A percentile compares a stretch with the other conserved stretches of the same genome.
phyloP scores from a whole-genome alignment of 2,797 vertebrate species.

The Macrochelys suwanniensis region DNA sequence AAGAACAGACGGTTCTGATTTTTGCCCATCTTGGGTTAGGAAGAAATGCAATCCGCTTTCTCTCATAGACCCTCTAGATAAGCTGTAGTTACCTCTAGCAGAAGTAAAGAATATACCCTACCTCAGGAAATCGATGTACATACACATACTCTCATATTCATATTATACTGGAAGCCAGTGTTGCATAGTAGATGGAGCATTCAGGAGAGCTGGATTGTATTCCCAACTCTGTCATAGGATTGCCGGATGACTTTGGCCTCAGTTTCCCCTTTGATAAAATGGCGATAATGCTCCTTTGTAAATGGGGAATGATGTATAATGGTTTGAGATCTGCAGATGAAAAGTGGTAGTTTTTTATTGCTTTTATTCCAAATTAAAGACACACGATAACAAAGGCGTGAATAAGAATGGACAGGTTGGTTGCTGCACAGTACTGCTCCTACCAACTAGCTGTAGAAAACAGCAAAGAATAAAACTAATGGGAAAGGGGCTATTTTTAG shows the following conservation, averaged over 20 bases:
- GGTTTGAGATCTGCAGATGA: not conserved
- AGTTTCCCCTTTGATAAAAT: not conserved
- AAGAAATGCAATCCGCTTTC: not conserved
- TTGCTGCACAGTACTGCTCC: not conserved
- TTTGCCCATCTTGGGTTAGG: not conserved
- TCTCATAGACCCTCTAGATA: accelerated
- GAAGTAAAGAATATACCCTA: not conserved
- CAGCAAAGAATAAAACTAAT: not conserved
- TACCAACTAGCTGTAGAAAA: not conserved
- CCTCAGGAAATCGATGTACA: accelerated
- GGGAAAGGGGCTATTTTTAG: not conserved
- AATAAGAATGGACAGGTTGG: not conserved
- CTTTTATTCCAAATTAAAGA: not conserved
- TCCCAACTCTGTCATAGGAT: not conserved
- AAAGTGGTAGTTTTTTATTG: not conserved
- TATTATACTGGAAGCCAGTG: accelerated
- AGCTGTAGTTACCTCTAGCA: not conserved
- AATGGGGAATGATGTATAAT: not conserved
- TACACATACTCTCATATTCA: accelerated
- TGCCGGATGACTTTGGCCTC: not conserved
- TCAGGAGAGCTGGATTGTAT: not conserved
- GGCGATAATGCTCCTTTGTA: not conserved
- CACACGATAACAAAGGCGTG: not conserved
- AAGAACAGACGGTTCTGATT: not conserved
- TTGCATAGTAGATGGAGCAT: not conserved